phyloP scores from a whole-genome alignment of 2,888 invertebrate species.

The Saturnia pavonia region DNA sequence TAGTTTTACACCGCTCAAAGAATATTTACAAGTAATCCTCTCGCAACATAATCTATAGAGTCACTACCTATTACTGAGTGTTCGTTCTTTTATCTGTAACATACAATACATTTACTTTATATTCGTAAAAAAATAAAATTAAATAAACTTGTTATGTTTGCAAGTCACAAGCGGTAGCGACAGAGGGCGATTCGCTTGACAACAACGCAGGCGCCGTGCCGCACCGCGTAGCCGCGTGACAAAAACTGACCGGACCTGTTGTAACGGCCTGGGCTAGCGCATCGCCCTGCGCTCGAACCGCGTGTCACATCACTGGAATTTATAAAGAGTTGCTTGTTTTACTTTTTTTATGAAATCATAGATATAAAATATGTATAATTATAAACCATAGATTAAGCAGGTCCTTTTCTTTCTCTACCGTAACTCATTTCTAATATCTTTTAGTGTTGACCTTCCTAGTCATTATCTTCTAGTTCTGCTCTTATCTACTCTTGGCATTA shows the following conservation, averaged over 20 bases:
- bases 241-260: slow-evolving; percentile 68
- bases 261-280: slow-evolving; percentile 62
- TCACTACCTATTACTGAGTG: no score
- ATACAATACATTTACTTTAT: background rate
- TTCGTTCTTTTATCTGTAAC: no score
- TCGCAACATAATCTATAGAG: no score
- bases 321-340: background rate
- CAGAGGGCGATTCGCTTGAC: slow-evolving; percentile 11
- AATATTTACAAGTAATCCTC: no score
- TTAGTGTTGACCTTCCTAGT: no score
- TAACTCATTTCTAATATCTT: no score
- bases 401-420: no score
- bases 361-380: no score
- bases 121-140: background rate
- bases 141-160: background rate
- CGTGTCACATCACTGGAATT: background rate
- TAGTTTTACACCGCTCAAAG: no score
- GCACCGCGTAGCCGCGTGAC: slow-evolving; percentile 31
- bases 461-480: no score
- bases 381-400: no score
- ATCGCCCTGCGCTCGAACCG: slow-evolving; percentile 42
- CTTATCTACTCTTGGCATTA: no score
- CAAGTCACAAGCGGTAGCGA: slow-evolving; percentile 16
- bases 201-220: background rate
- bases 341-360: background rate